Base-by-base conservation (phyloP, 2,797 vertebrate species). In the Borostomias antarcticus region DNA sequence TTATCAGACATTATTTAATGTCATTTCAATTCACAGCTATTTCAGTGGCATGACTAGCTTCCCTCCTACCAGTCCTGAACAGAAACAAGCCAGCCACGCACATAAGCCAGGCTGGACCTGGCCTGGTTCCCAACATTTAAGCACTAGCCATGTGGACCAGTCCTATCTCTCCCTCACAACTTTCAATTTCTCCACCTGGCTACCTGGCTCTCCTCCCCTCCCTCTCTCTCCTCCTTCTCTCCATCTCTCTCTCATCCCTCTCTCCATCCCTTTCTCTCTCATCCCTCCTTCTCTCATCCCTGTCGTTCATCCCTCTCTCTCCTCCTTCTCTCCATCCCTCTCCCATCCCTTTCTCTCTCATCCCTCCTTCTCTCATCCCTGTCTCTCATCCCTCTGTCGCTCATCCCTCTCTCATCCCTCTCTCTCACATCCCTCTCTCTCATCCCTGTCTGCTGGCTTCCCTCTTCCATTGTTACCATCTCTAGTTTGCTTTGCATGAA, bases 401-500 rank as follows among this genome's bases (percentile, higher is more conserved):
- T 53, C 47, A 19, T 40, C 54, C 40, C 64, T 63, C 62, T 61
- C 50, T 65, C 15, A 40, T 26, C 65, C 40, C 43, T 65, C 51
- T 56, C 47, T 59, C 28, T 71, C 79, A 69, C 63, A n/a, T 62
- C 43, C 26, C 35, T 29, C 62, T 48, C 35, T 65, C 53, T 53
- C 47, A 19, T 40, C 54, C 40, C 64, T 63, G 45, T 57, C 54
- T 66, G 57, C 21, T n/a, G n/a, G n/a, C 26, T 70, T 69, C 79
- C 78, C 67, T 61, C 84, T 74, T 88, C 85, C 85, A 90, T 91
- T 87, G 88, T 83, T 85, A 78, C 86, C 80, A 86, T 83, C 87
- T 88, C 83, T 80, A 79, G 75, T 86, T 91, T 89, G 87, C 86
- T 94, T 93, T 92, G 90, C 91, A 92, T 92, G 88, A 85, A 85